Conservation (phyloP, 2,797 vertebrate species). For the Vipera ursinii region DNA sequence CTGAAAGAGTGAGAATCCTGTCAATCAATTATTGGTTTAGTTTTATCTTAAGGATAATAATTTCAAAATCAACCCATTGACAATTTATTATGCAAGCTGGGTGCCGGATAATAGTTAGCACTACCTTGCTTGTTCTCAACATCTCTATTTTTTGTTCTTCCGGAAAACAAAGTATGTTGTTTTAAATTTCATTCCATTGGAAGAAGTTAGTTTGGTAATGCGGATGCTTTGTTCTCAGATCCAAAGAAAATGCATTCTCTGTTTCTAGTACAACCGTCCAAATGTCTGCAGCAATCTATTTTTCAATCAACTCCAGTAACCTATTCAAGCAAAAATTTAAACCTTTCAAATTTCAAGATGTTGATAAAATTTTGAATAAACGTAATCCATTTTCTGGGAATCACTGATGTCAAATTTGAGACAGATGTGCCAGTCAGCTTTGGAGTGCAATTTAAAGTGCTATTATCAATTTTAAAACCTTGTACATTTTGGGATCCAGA, state of each 20-base stretch:
- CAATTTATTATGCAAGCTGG: neutral
- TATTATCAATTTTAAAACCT: neutral
- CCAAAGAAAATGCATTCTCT: neutral
- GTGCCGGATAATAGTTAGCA: neutral
- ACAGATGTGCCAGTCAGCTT: neutral
- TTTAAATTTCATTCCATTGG: neutral
- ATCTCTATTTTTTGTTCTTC: neutral
- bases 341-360: neutral
- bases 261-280: neutral
- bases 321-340: neutral
- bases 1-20: neutral
- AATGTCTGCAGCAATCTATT: neutral
- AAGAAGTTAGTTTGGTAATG: neutral
- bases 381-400: neutral
- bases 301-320: neutral
- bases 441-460: neutral
- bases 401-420: neutral
- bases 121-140: neutral
- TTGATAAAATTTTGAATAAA: neutral
- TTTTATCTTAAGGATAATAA: neutral
- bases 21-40: neutral
- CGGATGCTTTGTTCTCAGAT: neutral
- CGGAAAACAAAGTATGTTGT: neutral
- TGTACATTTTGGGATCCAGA: neutral
- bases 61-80: neutral